A percentile compares a stretch with the other conserved stretches of the same genome.
Evolutionary conservation across 2,888 invertebrate genomes (phyloP).

Genomic region (Melanostoma mellinum): DNA sequence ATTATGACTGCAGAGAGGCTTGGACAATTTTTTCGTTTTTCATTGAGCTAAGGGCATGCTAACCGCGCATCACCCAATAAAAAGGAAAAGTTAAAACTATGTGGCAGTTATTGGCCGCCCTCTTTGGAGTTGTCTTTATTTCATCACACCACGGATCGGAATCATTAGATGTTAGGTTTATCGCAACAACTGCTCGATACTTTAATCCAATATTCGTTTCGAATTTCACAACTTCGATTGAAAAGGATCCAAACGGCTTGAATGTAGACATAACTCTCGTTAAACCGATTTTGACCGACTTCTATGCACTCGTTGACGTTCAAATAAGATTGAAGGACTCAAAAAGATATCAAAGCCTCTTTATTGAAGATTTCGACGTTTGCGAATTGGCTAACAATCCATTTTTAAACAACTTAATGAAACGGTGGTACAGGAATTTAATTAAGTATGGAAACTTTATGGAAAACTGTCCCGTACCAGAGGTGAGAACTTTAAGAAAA

Average conservation of each 20-base stretch:
- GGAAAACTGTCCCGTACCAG: slow-evolving; percentile 68
- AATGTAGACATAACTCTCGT: slow-evolving; percentile 51
- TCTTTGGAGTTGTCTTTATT: background rate
- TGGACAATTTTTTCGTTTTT: no score
- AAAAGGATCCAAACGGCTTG: slow-evolving; percentile 20
- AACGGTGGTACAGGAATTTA: slow-evolving; percentile 61
- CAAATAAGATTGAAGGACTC: slow-evolving; percentile 57
- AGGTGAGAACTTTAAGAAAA: slow-evolving; percentile 15
- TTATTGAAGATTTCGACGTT: slow-evolving; percentile 74
- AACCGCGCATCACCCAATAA: no score
- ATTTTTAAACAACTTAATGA: slow-evolving; percentile 50
- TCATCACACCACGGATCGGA: background rate
- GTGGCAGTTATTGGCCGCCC: no score
- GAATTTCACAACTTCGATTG: slow-evolving; percentile 36
- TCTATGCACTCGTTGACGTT: slow-evolving; percentile 45
- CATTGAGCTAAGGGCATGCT: no score
- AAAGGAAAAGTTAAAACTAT: no score
- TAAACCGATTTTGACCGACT: slow-evolving; percentile 27
- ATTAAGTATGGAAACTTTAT: slow-evolving; percentile 66
- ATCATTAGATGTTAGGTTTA: slow-evolving; percentile 28
- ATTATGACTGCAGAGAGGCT: no score
- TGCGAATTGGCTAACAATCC: slow-evolving; percentile 73
- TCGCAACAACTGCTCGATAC: background rate
- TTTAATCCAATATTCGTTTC: slow-evolving; percentile 52
- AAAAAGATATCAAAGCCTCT: slow-evolving; percentile 73